A percentile compares a stretch with the other conserved stretches of the same genome.
Evolutionary conservation across 2,888 invertebrate genomes (phyloP).

Genomic region (Cylloceria caligata): DNA sequence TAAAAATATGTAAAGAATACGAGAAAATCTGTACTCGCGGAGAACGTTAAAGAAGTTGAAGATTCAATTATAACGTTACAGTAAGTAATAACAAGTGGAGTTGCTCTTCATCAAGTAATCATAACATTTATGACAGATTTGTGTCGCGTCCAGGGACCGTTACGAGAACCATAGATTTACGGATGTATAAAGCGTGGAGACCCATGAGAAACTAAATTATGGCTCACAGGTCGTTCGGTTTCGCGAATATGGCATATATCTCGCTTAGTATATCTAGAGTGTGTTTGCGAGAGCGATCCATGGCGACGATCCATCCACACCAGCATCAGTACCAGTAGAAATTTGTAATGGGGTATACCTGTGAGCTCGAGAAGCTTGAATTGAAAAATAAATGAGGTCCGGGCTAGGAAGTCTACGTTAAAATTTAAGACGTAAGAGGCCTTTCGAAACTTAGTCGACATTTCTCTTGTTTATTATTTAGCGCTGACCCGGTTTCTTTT

Average conservation of each 20-base stretch:
- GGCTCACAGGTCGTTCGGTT: conserved; percentile 2
- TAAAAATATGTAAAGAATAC: background rate
- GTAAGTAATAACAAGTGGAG: background rate
- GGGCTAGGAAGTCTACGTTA: conserved; percentile 61
- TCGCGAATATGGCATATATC: background rate
- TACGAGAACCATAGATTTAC: background rate
- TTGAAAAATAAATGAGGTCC: conserved; percentile 66
- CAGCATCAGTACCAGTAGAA: conserved; percentile 3
- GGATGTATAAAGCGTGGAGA: background rate
- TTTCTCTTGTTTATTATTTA: conserved; percentile 72
- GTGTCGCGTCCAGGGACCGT: background rate
- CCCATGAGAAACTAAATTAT: conserved; percentile 14
- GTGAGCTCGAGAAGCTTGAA: conserved; percentile 33
- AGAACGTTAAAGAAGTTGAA: background rate
- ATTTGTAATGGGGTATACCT: conserved; percentile 23
- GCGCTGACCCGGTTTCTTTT: conserved; percentile 71
- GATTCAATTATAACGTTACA: background rate
- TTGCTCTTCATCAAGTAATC: background rate
- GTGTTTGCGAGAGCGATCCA: background rate
- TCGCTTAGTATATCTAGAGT: background rate
- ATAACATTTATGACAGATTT: conserved; percentile 9
- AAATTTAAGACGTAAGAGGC: conserved; percentile 71
- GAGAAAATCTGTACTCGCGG: background rate
- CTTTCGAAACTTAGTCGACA: conserved; percentile 65
- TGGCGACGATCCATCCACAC: background rate